Evolutionary conservation across 2,113 vertebrate genomes (phyloP).

Genomic region (Ciconia boyciana): DNA sequence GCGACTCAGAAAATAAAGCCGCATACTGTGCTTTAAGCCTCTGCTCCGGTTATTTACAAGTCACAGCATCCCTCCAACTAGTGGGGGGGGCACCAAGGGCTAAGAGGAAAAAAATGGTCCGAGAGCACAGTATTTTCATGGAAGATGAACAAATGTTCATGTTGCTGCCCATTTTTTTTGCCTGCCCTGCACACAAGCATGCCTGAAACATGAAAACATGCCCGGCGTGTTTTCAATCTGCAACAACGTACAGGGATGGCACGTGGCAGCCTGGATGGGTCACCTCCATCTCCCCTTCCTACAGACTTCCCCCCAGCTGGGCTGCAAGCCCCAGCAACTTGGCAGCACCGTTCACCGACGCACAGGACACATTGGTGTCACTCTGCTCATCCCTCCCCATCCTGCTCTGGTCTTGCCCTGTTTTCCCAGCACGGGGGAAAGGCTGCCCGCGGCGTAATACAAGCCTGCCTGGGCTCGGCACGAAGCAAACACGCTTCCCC

Average conservation of each 20-base stretch:
- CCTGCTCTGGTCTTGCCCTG: background rate
- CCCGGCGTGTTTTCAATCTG: constrained; percentile 12
- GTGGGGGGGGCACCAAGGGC: background rate
- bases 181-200: background rate
- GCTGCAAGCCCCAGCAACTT: background rate
- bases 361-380: background rate
- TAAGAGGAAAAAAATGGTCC: rapidly evolving
- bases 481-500: background rate
- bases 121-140: rapidly evolving
- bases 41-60: background rate
- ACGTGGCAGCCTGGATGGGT: background rate
- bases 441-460: rapidly evolving
- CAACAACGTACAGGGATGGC: background rate
- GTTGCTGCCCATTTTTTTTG: background rate
- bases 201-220: no score
- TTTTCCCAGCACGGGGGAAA: background rate
- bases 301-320: background rate
- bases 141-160: background rate
- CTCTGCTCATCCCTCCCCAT: background rate
- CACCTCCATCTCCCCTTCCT: background rate
- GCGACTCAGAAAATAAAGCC: background rate
- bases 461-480: background rate
- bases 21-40: background rate
- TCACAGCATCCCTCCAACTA: background rate
- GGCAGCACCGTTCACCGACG: background rate